Conservation (phyloP, 1,140 invertebrate species). For the Temnothorax nylanderi region DNA sequence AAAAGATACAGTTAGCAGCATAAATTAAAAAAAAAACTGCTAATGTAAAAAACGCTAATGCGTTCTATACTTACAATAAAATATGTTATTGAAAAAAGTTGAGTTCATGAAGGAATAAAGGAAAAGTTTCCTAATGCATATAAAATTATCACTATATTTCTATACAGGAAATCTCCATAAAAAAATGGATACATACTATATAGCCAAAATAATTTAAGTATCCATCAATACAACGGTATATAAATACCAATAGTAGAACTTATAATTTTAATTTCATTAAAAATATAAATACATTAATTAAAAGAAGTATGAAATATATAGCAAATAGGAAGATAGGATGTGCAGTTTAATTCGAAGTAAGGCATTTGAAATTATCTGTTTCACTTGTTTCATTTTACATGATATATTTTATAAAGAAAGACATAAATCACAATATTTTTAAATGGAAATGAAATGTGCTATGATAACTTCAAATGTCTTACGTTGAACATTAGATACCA, state of each 20-base stretch:
- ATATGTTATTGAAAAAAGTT: not conserved
- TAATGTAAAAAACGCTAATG: not conserved
- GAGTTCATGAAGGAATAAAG: not conserved
- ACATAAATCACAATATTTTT: not conserved
- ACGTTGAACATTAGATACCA: conserved; percentile 43
- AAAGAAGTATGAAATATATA: conserved; percentile 27
- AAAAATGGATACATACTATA: not conserved
- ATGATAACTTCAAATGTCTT: conserved; percentile 7
- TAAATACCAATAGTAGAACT: not conserved
- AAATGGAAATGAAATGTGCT: not conserved
- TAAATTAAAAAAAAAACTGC: not conserved
- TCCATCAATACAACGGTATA: not conserved
- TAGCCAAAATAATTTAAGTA: conserved; percentile 11
- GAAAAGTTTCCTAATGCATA: conserved; percentile 8
- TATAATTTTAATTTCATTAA: not conserved
- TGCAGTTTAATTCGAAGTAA: conserved; percentile 43
- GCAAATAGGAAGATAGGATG: conserved; percentile 49
- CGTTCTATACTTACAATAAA: not conserved
- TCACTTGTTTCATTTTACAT: not conserved
- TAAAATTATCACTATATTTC: conserved; percentile 20
- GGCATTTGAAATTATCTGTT: conserved; percentile 13
- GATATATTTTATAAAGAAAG: not conserved
- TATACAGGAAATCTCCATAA: not conserved
- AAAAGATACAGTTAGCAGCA: conserved; percentile 28
- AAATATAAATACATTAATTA: conserved; percentile 24